phyloP scores from a whole-genome alignment of 2,888 invertebrate species.

The Leptinotarsa haldemani region DNA sequence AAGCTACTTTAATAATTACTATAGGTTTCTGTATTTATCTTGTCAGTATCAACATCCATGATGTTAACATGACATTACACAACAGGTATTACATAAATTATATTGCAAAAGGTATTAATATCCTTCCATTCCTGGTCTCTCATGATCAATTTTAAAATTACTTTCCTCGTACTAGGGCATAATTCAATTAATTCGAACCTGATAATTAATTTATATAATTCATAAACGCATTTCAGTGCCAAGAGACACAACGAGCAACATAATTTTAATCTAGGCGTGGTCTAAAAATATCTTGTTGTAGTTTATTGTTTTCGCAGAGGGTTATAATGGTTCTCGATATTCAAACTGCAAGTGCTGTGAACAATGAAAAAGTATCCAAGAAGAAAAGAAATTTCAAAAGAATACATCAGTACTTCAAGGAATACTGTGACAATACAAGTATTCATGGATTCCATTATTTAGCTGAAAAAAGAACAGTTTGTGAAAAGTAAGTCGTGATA shows the following conservation, averaged over 20 bases:
- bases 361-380: not conserved
- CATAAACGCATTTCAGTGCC: not conserved
- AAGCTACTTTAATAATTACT: no score
- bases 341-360: not conserved
- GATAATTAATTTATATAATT: not conserved
- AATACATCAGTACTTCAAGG: constrained; percentile 52
- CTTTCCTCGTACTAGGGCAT: no score
- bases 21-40: no score
- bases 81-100: no score
- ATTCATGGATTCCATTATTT: constrained; percentile 58
- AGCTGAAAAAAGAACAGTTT: constrained; percentile 51
- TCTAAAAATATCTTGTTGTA: not conserved
- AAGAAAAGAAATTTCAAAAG: constrained; percentile 28
- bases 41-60: no score
- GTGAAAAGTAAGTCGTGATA: constrained; percentile 49
- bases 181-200: no score
- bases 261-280: not conserved
- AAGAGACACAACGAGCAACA: not conserved
- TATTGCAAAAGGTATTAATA: no score
- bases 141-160: no score
- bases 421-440: constrained; percentile 54
- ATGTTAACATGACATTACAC: no score
- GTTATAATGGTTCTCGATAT: not conserved
- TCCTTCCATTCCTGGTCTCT: no score
- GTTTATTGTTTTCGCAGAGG: not conserved